Base-by-base conservation (phyloP, 1,140 invertebrate species). In the Vanessa tameamea region DNA sequence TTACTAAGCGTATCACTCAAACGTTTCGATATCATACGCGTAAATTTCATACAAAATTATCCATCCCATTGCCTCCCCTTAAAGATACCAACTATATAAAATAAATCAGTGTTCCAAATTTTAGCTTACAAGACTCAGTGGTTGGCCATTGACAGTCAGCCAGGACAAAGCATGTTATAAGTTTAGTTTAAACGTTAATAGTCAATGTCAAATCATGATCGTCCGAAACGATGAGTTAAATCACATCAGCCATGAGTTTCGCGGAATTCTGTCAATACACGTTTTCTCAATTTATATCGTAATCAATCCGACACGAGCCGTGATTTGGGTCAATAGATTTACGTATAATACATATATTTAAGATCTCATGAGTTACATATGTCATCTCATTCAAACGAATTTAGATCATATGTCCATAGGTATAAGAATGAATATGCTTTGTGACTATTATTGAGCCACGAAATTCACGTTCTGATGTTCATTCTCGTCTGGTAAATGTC, bases 301-400 rank as follows among this genome's bases (percentile, higher is more conserved):
- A 77, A 77, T 77, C 72, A 77, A 74, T 74, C 72, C 73, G 50
- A 74, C 64, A 64, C 64, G 50, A 65, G 37, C 61, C 63, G 63
- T 69, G 67, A 75, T 75, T 75, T 70, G 61, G 73, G 73, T 75
- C 73, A 75, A 75, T 68, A 75, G 67, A 75, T 70, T 70, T 65
- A 75, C 67, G 66, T 74, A 74, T 68, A 69, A 23, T 37, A n/a
- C n/a, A n/a, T n/a, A 47, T 37, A 16, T 51, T 74, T 64, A 47
- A 64, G 67, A 23, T 64, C n/a, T 1, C 16, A 47, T 20, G 43
- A 59, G 47, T 67, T 48, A 55, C 9, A 31, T 59, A n/a, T 2
- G n/a, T 23, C n/a, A 43, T 43, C 3, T 31, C 26, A n/a, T 16
- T 12, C n/a, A 64, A 65, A 48, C 31, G 0, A 65, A 64, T 48